These are phyloP conservation scores for Ophiothrix spiculata DNA, from an alignment of 35 echinoderm and acorn worm genomes.

Conservation along the genomic window DNA sequence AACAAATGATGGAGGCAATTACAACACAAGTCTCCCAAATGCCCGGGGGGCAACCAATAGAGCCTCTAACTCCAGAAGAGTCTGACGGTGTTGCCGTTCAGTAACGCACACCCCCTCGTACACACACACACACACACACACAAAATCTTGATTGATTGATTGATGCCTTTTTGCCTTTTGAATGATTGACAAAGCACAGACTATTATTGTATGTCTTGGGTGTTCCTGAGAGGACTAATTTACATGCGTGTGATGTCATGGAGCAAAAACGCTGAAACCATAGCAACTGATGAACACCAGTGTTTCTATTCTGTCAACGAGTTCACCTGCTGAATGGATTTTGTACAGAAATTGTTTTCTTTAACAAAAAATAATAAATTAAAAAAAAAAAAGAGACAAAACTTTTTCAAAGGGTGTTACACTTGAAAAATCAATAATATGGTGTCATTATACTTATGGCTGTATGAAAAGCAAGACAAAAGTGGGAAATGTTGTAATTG, in stretches of 20 bases:
- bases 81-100: constrained; percentile 67
- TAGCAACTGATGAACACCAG: constrained; percentile 10
- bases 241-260: not conserved
- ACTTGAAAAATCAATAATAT: not conserved
- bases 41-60: constrained; percentile 40
- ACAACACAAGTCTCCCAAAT: constrained; percentile 31
- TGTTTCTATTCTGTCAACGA: constrained; percentile 15
- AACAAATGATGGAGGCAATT: not conserved
- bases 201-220: constrained; percentile 1
- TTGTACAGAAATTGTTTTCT: constrained; percentile 7
- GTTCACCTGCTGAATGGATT: constrained; percentile 5
- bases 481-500: not conserved
- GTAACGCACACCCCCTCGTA: constrained; percentile 17
- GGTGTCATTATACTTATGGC: constrained; percentile 5
- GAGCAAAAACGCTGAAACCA: constrained; percentile 3
- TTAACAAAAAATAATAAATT: not conserved
- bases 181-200: constrained; percentile 12
- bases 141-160: no score
- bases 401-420: constrained; percentile 8
- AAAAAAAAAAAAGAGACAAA: constrained; percentile 1
- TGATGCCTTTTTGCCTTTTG: constrained; percentile 12
- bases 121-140: not conserved
- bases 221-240: not conserved
- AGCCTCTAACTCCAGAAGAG: constrained; percentile 75
- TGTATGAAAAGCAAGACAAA: not conserved